A percentile compares a stretch with the other conserved stretches of the same genome.
These are phyloP conservation scores for Ophthalmolycus amberensis DNA, from an alignment of 2,113 vertebrate species.

Conservation along the genomic window DNA sequence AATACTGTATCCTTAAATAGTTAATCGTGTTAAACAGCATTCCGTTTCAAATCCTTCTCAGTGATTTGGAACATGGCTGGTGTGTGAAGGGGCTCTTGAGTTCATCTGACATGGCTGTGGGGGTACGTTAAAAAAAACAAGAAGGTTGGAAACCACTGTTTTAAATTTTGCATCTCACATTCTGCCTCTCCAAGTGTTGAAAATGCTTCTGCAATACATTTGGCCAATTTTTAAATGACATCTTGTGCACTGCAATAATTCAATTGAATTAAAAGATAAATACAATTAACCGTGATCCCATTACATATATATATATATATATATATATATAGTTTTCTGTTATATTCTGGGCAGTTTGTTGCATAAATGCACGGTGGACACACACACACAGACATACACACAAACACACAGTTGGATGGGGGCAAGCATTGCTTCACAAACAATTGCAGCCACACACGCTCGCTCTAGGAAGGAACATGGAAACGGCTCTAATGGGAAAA, in stretches of 20 bases:
- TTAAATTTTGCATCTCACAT: background rate
- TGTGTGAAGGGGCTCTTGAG: background rate
- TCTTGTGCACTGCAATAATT: background rate
- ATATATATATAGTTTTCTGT: background rate
- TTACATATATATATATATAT: background rate
- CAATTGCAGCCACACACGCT: slow-evolving; percentile 72
- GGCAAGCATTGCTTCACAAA: slow-evolving; percentile 65
- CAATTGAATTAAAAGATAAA: background rate
- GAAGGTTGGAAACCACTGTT: background rate
- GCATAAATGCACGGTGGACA: slow-evolving; percentile 12
- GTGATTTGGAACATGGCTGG: background rate
- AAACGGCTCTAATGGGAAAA: slow-evolving; percentile 82
- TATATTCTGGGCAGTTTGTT: slow-evolving; percentile 7
- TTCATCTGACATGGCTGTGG: background rate
- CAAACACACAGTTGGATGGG: slow-evolving; percentile 49
- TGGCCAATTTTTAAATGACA: background rate
- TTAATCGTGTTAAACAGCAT: background rate
- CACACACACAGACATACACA: slow-evolving; percentile 15
- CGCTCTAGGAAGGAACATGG: slow-evolving; percentile 73
- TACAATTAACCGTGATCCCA: background rate
- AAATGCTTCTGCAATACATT: background rate
- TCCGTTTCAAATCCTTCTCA: background rate
- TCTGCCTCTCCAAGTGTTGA: background rate
- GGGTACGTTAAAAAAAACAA: background rate
- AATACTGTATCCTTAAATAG: background rate